Conservation (phyloP, 1,140 invertebrate genomes). For the Agrypnia vestita region DNA sequence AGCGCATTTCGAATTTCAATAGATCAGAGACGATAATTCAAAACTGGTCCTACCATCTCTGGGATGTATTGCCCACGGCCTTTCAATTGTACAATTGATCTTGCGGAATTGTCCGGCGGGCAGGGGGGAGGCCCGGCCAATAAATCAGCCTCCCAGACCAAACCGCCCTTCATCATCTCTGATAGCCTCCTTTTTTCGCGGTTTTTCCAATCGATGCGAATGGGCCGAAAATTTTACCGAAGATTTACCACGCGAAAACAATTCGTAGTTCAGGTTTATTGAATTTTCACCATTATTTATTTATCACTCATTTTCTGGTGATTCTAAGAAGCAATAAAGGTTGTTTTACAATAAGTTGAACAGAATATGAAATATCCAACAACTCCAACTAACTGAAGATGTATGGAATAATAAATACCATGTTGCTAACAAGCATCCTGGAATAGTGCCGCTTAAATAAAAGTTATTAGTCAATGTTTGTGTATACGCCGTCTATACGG, state of each 20-base stretch:
- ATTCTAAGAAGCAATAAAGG: too few relatives aligned
- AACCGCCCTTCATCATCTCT: conserved; percentile 23
- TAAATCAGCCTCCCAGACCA: conserved; percentile 30
- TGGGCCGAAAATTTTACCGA: neutral
- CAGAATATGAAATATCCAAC: too few relatives aligned
- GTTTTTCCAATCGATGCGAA: neutral
- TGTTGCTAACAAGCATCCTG: too few relatives aligned
- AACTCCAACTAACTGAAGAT: too few relatives aligned
- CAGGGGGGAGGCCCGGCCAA: conserved; percentile 9
- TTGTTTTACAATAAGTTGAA: too few relatives aligned
- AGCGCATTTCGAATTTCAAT: neutral
- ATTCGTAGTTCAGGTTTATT: too few relatives aligned
- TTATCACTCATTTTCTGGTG: too few relatives aligned
- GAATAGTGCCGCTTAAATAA: neutral
- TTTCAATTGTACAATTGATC: conserved; percentile 30
- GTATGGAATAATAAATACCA: too few relatives aligned
- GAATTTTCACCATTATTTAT: too few relatives aligned
- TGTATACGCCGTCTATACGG: neutral
- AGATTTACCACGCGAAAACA: conserved; percentile 12
- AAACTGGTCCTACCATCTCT: neutral
- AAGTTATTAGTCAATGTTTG: neutral
- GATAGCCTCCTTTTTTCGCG: neutral
- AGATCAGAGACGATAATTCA: neutral
- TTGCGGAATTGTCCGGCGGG: conserved; percentile 13
- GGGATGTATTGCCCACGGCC: conserved; percentile 35